A percentile compares a stretch with the other conserved stretches of the same genome.
phyloP scores from a whole-genome alignment of 2,113 vertebrate genomes.

The Suncus etruscus region DNA sequence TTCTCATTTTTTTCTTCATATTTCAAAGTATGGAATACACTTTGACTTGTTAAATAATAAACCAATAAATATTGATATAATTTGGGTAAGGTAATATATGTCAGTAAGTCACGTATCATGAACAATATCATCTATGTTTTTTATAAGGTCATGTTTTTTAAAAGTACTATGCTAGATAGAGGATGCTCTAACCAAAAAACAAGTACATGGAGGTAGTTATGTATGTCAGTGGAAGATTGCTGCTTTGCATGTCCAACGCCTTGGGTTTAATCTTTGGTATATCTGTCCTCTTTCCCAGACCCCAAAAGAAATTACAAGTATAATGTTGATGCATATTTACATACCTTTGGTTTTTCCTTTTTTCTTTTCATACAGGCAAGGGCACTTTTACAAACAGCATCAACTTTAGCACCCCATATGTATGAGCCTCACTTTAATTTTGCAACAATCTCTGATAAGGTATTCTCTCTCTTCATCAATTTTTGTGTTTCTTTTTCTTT shows the following conservation, averaged over 20 bases:
- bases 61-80: neutral
- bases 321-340: neutral
- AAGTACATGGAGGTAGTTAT: neutral
- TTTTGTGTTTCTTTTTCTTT: constrained; percentile 4
- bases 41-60: no score
- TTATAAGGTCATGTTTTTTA: neutral
- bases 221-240: no score
- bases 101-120: constrained; percentile 16
- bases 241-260: no score
- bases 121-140: neutral
- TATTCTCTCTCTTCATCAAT: constrained; percentile 80
- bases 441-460: constrained; percentile 95
- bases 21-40: no score
- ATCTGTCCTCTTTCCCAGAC: no score
- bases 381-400: constrained; percentile 95
- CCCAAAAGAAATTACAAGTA: neutral
- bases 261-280: no score
- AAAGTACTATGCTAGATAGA: neutral
- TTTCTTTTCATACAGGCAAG: constrained; percentile 89
- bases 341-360: neutral
- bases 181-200: neutral
- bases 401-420: constrained; percentile 94
- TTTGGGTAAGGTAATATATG: constrained; percentile 39
- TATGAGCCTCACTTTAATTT: constrained; percentile 98
- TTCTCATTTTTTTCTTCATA: neutral